phyloP scores from a whole-genome alignment of 2,888 invertebrate species.

The Clunio marinus region DNA sequence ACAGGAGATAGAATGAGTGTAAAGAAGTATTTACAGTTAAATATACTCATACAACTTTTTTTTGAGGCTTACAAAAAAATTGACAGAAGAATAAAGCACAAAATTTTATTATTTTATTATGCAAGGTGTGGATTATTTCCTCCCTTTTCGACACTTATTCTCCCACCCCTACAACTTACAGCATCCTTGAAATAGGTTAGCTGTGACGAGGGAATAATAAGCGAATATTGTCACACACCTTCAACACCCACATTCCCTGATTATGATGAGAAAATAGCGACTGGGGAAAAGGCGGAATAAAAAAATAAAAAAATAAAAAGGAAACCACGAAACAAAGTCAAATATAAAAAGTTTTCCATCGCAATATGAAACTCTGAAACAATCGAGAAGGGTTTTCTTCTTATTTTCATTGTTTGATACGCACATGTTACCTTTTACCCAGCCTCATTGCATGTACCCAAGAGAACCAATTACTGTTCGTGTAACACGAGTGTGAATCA shows the following conservation, averaged over 20 bases:
- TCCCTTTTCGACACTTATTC: not conserved
- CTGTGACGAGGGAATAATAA: slow-evolving; percentile 16
- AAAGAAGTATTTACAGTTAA: not conserved
- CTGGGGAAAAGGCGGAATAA: not conserved
- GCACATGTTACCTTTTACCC: not conserved
- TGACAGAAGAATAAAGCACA: not conserved
- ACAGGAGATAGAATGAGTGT: too few species aligned
- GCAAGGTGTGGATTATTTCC: slow-evolving; percentile 13
- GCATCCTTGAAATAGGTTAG: not conserved
- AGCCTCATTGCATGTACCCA: not conserved
- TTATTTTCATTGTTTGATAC: too few species aligned
- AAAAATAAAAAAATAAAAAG: not conserved
- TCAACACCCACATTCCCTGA: not conserved
- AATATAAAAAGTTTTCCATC: not conserved
- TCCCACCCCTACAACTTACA: not conserved
- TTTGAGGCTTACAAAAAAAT: not conserved
- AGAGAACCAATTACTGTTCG: slow-evolving; percentile 2
- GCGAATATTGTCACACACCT: slow-evolving; percentile 10
- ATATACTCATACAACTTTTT: not conserved
- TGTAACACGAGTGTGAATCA: not conserved
- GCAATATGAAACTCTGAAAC: not conserved
- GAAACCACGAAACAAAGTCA: too few species aligned
- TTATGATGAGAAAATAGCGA: not conserved
- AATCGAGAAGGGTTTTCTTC: not conserved
- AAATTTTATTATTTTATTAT: slow-evolving; percentile 13